These are phyloP conservation scores for Hormaphis cornu DNA, from an alignment of 1,140 invertebrate genomes.

Conservation along the genomic window DNA sequence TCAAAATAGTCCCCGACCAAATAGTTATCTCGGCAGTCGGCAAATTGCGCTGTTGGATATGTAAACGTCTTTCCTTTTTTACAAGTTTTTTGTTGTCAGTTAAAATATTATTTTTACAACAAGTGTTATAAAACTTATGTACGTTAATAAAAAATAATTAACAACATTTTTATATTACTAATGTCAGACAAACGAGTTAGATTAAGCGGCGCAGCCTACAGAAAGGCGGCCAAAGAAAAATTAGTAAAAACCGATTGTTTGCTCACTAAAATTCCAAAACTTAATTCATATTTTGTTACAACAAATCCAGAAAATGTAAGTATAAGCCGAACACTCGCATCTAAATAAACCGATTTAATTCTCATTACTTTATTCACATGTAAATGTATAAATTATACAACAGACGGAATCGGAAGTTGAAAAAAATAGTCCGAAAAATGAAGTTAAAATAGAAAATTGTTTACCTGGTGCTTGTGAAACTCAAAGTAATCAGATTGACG, in stretches of 20 bases:
- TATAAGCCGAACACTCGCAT: background rate
- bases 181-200: background rate
- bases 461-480: slow-evolving; percentile 2
- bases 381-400: slow-evolving; percentile 6
- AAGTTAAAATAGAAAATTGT: background rate
- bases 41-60: background rate
- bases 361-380: background rate
- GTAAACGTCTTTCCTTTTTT: background rate
- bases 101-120: background rate
- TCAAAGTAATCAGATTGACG: background rate
- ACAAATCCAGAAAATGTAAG: background rate
- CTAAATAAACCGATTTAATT: slow-evolving; percentile 1
- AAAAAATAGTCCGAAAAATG: background rate
- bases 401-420: slow-evolving; percentile 1
- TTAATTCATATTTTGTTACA: slow-evolving; percentile 2
- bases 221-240: slow-evolving; percentile 4
- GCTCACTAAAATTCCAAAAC: slow-evolving; percentile 1
- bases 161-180: background rate
- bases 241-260: background rate
- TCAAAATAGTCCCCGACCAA: too few species aligned
- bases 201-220: slow-evolving; percentile 5
- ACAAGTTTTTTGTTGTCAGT: background rate
- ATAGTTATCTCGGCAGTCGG: too few species aligned
- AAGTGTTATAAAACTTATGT: background rate
- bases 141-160: background rate